These are phyloP conservation scores for Echinarachnius parma DNA, from an alignment of 53 echinoderm and acorn worm species.

Conservation along the genomic window DNA sequence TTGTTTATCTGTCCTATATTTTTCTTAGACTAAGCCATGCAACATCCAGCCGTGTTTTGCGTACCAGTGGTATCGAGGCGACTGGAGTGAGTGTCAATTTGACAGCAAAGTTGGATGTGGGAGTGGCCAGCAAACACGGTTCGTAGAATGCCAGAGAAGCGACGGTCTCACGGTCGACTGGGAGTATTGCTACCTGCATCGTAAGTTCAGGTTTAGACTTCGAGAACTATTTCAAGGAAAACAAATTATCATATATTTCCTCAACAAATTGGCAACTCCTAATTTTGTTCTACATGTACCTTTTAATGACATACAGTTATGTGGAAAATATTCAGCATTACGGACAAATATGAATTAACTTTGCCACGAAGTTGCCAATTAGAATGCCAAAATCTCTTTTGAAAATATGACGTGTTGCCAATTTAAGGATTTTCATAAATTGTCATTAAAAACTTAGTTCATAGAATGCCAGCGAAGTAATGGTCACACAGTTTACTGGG, in stretches of 20 bases:
- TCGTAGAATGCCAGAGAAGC: slow-evolving; percentile 83
- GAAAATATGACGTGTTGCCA: too few species aligned
- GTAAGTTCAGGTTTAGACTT: background rate
- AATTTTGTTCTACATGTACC: too few species aligned
- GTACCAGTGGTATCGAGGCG: slow-evolving; percentile 67
- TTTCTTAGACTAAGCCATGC: slow-evolving; percentile 77
- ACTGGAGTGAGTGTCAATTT: slow-evolving; percentile 84
- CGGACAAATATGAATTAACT: too few species aligned
- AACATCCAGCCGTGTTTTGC: slow-evolving; percentile 72
- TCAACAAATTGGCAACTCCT: too few species aligned
- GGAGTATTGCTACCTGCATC: slow-evolving; percentile 60
- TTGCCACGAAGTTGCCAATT: too few species aligned
- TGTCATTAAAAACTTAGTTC: slow-evolving; percentile 52
- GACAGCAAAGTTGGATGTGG: slow-evolving; percentile 82
- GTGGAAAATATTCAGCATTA: too few species aligned
- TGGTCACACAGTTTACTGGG: slow-evolving; percentile 69
- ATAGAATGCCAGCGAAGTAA: slow-evolving; percentile 89
- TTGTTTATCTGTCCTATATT: background rate
- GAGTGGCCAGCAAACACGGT: slow-evolving; percentile 60
- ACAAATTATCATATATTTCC: too few species aligned
- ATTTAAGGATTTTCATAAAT: too few species aligned
- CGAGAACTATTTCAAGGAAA: background rate
- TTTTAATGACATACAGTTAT: too few species aligned
- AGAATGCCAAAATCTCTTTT: too few species aligned
- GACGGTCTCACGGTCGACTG: slow-evolving; percentile 77